Conservation (phyloP, 2,888 invertebrate species). For the Hirudinaria manillensis region DNA sequence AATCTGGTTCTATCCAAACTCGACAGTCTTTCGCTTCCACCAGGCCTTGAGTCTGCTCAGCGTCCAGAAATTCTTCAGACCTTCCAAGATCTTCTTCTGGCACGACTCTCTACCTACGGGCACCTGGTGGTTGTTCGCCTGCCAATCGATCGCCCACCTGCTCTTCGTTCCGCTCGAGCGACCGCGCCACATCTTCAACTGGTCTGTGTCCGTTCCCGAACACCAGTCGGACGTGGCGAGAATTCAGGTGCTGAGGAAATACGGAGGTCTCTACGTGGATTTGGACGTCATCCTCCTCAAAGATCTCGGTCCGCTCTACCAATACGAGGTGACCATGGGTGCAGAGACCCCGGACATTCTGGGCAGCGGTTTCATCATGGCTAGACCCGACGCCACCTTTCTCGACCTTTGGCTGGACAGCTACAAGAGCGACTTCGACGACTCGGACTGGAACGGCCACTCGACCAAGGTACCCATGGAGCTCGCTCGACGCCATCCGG, state of each 20-base stretch:
- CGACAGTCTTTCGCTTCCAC: slow-evolving; percentile 37
- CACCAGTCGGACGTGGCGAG: slow-evolving; percentile 41
- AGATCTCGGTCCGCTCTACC: slow-evolving; percentile 42
- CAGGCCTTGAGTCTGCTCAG: slow-evolving; percentile 36
- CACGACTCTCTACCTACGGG: slow-evolving; percentile 35
- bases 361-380: slow-evolving; percentile 46
- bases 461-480: slow-evolving; percentile 37
- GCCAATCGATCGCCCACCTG: slow-evolving; percentile 30
- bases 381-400: slow-evolving; percentile 42
- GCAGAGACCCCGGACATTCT: slow-evolving; percentile 42
- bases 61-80: slow-evolving; percentile 36
- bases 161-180: slow-evolving; percentile 29
- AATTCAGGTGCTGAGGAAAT: slow-evolving; percentile 37
- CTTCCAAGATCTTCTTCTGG: slow-evolving; percentile 37
- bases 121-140: slow-evolving; percentile 38
- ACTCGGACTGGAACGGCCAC: slow-evolving; percentile 37
- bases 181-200: slow-evolving; percentile 34
- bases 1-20: slow-evolving; percentile 36
- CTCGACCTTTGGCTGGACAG: slow-evolving; percentile 43
- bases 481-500: slow-evolving; percentile 35
- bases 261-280: slow-evolving; percentile 50
- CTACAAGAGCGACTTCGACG: slow-evolving; percentile 39
- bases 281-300: slow-evolving; percentile 46
- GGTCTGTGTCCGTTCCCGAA: slow-evolving; percentile 34
- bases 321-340: slow-evolving; percentile 44